Base-by-base conservation (phyloP, 2,888 invertebrate species). In the Plutella xylostella region DNA sequence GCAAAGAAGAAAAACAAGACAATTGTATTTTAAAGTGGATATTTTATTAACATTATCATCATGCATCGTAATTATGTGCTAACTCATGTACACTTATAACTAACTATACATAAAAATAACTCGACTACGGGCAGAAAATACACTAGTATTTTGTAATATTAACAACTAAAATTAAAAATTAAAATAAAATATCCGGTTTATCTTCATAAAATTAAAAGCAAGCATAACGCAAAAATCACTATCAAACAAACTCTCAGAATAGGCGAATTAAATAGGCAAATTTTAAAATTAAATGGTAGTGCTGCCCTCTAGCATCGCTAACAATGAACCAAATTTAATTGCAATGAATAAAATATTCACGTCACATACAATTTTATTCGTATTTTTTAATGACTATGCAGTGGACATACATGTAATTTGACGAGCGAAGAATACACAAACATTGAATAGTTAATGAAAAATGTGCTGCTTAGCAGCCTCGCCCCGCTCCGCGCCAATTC, bases 11-110 rank as follows among this genome's bases (percentile, higher is more conserved):
- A 55, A 68, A 73, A 67, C 60, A n/a, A 64, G 73, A 58, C 57
- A 58, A 48, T 51, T 77, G 69, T 72, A 72, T 80, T 82, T 82
- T 80, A 77, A 78, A 75, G 79, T 79, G 75, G 77, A 79, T 79
- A 80, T 82, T 83, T 82, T 80, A 82, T 80, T 82, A 83, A 83
- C 80, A 79, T 82, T 80, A 82, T 78, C 77, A 82, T 83, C 82
- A 83, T 83, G 82, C 82, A 82, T 83, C 80, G 75, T 80, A 77
- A 79, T 72, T 82, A 83, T 72, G 80, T 80, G 75, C 80, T 82
- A 79, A 75, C 65, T 78, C 78, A 82, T 82, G 76, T 83, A 83
- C 80, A 83, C 80, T 79, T 83, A 83, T 68, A 75, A 80, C 82
- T 83, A 83, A 68, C 82, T 83, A 82, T 83, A 83, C 83, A 83